These are phyloP conservation scores for Ictidomys tridecemlineatus DNA, from an alignment of 2,113 vertebrate genomes.

Conservation along the genomic window DNA sequence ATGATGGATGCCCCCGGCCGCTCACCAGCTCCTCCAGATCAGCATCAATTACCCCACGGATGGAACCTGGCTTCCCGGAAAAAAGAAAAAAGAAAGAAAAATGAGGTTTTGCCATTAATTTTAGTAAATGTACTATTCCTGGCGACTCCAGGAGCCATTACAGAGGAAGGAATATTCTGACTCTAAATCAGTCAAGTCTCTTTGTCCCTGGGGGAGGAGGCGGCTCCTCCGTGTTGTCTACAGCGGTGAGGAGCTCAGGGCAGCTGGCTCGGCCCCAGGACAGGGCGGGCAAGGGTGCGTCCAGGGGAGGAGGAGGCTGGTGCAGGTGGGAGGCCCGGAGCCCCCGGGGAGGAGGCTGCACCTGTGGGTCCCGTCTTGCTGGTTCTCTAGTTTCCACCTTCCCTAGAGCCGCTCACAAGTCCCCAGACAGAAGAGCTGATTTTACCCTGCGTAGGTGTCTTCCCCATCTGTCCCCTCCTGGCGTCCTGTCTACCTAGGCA, in stretches of 20 bases:
- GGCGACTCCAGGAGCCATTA: conserved; percentile 73
- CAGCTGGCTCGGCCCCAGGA: background rate
- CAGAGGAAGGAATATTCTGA: conserved; percentile 53
- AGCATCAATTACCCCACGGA: conserved; percentile 81
- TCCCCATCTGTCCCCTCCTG: background rate
- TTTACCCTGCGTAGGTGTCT: background rate
- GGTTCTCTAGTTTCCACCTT: background rate
- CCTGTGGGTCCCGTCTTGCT: background rate
- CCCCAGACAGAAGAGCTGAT: background rate
- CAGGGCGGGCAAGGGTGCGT: fast-evolving
- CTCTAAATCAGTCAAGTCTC: conserved; percentile 61
- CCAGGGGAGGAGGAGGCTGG: background rate
- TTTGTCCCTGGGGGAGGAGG: fast-evolving
- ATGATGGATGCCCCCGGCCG: conserved; percentile 78
- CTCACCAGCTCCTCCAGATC: conserved; percentile 65
- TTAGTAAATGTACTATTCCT: conserved; percentile 76
- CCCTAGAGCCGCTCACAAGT: background rate
- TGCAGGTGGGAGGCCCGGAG: background rate
- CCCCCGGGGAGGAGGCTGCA: fast-evolving
- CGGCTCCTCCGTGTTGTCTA: conserved; percentile 26
- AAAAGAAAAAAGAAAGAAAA: conserved; percentile 75
- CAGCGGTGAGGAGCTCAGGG: background rate
- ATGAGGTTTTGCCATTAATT: conserved; percentile 81
- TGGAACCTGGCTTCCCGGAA: conserved; percentile 80
- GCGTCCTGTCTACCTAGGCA: background rate